phyloP scores from a whole-genome alignment of 2,888 invertebrate genomes.

The Tridacna crocea region DNA sequence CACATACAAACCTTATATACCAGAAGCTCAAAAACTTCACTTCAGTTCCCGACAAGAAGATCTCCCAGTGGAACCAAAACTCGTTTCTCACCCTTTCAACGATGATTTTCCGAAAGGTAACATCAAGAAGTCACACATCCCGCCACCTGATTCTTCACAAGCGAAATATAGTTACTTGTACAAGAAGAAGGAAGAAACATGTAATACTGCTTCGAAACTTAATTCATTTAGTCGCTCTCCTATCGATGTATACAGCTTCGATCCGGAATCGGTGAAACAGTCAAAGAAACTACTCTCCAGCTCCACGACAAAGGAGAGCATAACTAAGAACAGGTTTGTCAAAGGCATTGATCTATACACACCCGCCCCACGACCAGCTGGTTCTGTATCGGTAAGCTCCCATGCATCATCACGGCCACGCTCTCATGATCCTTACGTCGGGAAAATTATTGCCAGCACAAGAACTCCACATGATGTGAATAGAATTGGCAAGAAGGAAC shows the following conservation, averaged over 20 bases:
- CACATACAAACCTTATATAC: neutral
- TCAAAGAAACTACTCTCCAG: neutral
- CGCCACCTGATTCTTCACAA: neutral
- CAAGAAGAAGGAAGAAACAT: neutral
- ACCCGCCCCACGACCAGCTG: neutral
- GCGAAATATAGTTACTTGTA: neutral
- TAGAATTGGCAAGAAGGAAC: neutral
- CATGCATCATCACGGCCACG: neutral
- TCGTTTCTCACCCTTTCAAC: neutral
- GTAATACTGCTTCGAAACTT: neutral
- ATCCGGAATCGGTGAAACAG: slow-evolving; percentile 36
- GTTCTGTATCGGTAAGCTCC: neutral
- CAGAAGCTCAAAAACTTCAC: neutral
- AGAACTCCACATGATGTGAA: neutral
- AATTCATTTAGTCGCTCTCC: slow-evolving; percentile 34
- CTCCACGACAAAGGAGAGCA: slow-evolving; percentile 26
- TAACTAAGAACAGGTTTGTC: slow-evolving; percentile 43
- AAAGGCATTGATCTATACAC: slow-evolving; percentile 39
- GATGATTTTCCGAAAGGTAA: neutral
- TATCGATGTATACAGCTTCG: slow-evolving; percentile 54
- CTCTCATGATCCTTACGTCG: neutral
- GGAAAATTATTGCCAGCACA: neutral
- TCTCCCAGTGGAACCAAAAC: neutral
- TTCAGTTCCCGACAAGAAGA: neutral
- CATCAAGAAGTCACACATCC: neutral